Base-by-base conservation (phyloP, 2,888 invertebrate species). In the Ctena decussata region DNA sequence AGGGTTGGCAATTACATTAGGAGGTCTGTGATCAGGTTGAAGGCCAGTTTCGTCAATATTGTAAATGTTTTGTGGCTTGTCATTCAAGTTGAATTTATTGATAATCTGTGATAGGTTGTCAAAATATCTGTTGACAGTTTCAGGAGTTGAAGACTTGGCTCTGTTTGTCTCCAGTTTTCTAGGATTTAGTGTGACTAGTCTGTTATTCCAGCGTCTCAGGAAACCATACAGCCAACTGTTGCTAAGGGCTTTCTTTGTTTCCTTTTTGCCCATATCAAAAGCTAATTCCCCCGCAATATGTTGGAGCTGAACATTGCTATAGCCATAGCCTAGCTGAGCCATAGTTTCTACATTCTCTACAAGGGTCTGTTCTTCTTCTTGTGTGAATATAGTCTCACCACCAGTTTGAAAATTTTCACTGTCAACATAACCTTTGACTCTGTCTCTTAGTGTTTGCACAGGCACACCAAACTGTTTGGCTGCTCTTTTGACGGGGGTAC, bases 281-380 rank as follows among this genome's bases (percentile, higher is more conserved):
- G 85, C 79, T 60, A 53, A 77, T 15, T 79, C 80, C 32, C 41
- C 21, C 2, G 85, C 79, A n/a, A 82, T 32, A 49, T 75, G 44
- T 24, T 73, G 71, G 24, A n/a, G 24, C 53, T 82, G 73, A 30
- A 73, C 79, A 12, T 44, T 46, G 2, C 79, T 80, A 37, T 84
- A 84, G 0, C 80, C 80, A 74, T 84, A 84, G 0, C 82, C 85
- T 65, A 41, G 75, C n/a, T 35, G 24, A 1, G 84, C 77, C 72
- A 84, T 77, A 18, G n/a, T 53, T 32, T 84, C 53, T 0, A 81
- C 18, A 53, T 84, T 77, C 0, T 77, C 30, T 0, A 74, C 77
- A 18, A 84, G 30, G 12, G 77, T 73, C 5, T 49, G 41, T n/a
- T 84, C 84, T 32, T 84, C 80, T 3, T 44, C 1, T 11, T 37